Conservation (phyloP, 2,113 vertebrate genomes). For the Irena cyanogastra region DNA sequence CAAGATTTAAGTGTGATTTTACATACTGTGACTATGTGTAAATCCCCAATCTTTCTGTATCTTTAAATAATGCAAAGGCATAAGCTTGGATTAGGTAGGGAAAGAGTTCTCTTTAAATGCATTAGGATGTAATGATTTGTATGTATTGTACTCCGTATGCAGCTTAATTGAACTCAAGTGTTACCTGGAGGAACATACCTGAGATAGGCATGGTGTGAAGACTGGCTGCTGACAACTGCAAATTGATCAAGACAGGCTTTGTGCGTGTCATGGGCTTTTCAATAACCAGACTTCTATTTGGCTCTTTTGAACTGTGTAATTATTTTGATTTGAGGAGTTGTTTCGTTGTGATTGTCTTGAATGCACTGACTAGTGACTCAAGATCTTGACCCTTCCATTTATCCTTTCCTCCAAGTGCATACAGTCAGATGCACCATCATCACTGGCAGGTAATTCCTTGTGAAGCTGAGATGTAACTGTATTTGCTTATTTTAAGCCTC, state of each 20-base stretch:
- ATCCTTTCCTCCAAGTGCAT: background rate
- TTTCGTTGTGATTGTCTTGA: background rate
- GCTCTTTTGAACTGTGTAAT: background rate
- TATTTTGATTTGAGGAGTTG: background rate
- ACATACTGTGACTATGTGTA: background rate
- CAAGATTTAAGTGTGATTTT: background rate
- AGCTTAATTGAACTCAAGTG: fast-evolving
- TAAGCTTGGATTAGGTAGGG: background rate
- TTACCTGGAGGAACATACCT: background rate
- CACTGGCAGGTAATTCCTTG: background rate
- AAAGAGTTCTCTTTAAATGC: background rate
- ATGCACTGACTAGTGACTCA: background rate
- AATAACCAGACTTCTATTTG: background rate
- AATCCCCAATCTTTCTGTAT: background rate
- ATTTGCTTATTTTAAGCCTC: background rate
- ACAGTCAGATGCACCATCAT: background rate
- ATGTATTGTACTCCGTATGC: background rate
- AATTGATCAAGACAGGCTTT: background rate
- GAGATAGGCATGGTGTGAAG: fast-evolving
- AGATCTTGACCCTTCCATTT: background rate
- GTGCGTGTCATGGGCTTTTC: background rate
- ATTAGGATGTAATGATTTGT: background rate
- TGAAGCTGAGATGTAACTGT: background rate
- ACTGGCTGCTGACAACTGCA: background rate
- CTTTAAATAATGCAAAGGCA: background rate